Evolutionary conservation across 2,888 invertebrate genomes (phyloP), one percentile per base, ranked within the genome.

Genomic region (Acrobasis repandana): DNA sequence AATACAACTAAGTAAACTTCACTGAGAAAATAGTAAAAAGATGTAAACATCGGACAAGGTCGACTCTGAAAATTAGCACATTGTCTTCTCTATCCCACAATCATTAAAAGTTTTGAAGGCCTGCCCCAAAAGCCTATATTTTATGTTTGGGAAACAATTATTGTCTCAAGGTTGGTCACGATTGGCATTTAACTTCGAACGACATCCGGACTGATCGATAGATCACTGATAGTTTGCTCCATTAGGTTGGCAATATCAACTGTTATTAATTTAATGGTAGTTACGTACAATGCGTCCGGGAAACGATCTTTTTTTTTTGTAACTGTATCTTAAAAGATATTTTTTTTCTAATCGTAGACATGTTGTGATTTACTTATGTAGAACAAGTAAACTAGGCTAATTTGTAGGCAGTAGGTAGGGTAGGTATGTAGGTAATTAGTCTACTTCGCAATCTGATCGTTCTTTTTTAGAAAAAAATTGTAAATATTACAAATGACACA

Each of bases 81-180:
- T 67, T 66, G 76, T 77, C 60, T 62, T 64, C 64, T 63, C 64
- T 68, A 75, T 86, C 87, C 72, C 86, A 86, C 86, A 82, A 68
- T 76, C 75, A 82, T 86, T 83, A 86, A 65, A 75, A 68, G 63
- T 66, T 67, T 64, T 67, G 73, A 80, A 88, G 87, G 88, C 75
- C 64, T 66, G 71, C 65, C 69, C 74, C 48, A 71, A 33, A 57
- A 57, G 34, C 34, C 16, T 28, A 48, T 57, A 34, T 48, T 57
- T 48, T 50, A 28, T 36, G 46, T 52, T 52, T 52, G 38, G 54
- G 36, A 54, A 54, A 38, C 36, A 54, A 54, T 38, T 8, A 52
- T 52, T n/a, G 20, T 20, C 38, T 54, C 54, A 54, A 54, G 54
- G 54, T 54, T 54, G 54, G 38, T 57, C 71, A 71, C 71, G 71